Evolutionary conservation across 2,888 invertebrate species (phyloP).

Genomic region (Andrena camellia): DNA sequence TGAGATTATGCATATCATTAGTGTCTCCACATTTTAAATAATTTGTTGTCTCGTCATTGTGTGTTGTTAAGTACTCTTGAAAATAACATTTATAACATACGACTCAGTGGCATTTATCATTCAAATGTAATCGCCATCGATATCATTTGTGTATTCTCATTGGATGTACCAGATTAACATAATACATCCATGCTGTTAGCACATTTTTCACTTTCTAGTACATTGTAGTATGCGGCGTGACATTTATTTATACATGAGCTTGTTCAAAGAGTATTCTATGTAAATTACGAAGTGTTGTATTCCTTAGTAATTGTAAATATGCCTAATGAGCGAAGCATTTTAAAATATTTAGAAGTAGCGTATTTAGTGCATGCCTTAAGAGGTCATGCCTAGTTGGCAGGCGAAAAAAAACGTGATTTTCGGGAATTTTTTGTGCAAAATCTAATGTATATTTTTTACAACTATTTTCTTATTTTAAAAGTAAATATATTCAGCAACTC

Average conservation of each 20-base stretch:
- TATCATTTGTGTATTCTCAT: constrained; percentile 7
- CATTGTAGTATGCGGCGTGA: constrained; percentile 37
- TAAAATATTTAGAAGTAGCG: not conserved
- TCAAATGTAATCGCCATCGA: constrained; percentile 9
- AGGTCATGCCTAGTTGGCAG: too few relatives aligned
- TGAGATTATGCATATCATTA: constrained; percentile 32
- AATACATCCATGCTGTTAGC: constrained; percentile 60
- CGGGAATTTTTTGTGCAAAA: too few relatives aligned
- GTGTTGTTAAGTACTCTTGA: constrained; percentile 23
- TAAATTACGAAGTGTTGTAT: constrained; percentile 27
- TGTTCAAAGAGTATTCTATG: constrained; percentile 30
- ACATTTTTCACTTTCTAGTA: constrained; percentile 37
- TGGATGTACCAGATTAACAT: constrained; percentile 47
- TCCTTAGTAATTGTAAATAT: constrained; percentile 17
- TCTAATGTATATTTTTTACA: too few relatives aligned
- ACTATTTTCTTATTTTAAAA: too few relatives aligned
- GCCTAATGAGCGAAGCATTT: constrained; percentile 28
- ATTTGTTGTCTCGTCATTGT: constrained; percentile 20
- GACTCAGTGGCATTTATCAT: constrained; percentile 26
- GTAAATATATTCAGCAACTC: too few relatives aligned
- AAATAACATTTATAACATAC: not conserved
- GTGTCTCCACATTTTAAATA: constrained; percentile 20
- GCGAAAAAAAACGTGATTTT: too few relatives aligned
- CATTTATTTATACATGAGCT: constrained; percentile 36
- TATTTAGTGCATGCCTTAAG: constrained; percentile 19